Evolutionary conservation across 2,797 vertebrate genomes (phyloP).

Genomic region (Crocidura indochinensis): DNA sequence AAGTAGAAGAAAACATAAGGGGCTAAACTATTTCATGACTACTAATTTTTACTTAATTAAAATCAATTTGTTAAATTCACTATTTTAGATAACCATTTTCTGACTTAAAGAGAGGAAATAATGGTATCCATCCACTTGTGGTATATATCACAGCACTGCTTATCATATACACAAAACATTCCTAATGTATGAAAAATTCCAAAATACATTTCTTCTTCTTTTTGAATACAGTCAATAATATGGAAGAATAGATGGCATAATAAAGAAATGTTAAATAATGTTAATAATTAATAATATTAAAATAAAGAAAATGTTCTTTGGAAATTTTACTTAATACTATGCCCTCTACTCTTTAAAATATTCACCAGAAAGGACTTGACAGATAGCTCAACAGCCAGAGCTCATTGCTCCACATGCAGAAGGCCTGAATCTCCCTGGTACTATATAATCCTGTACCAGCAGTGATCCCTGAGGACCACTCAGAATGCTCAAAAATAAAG

Average conservation of each 20-base stretch:
- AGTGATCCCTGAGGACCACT: no score
- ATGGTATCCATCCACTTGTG: neutral
- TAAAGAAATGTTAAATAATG: neutral
- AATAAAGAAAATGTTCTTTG: constrained; percentile 40
- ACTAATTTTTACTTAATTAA: constrained; percentile 65
- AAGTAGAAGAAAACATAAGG: constrained; percentile 39
- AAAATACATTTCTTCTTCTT: constrained; percentile 52
- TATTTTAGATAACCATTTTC: neutral
- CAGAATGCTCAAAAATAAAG: no score
- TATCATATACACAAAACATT: constrained; percentile 33
- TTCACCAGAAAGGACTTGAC: neutral
- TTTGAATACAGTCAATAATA: constrained; percentile 32
- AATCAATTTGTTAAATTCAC: constrained; percentile 61
- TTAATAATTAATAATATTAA: neutral
- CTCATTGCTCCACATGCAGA: no score
- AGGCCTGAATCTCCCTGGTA: no score
- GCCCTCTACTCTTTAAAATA: constrained; percentile 66
- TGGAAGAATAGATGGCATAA: constrained; percentile 37
- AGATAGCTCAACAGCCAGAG: no score
- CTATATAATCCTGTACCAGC: no score
- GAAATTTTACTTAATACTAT: constrained; percentile 40
- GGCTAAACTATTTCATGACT: constrained; percentile 33
- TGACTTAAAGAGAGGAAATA: constrained; percentile 50
- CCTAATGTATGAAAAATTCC: constrained; percentile 4
- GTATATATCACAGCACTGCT: constrained; percentile 2